Conservation (phyloP, 2,113 vertebrate species). For the Osmerus mordax region DNA sequence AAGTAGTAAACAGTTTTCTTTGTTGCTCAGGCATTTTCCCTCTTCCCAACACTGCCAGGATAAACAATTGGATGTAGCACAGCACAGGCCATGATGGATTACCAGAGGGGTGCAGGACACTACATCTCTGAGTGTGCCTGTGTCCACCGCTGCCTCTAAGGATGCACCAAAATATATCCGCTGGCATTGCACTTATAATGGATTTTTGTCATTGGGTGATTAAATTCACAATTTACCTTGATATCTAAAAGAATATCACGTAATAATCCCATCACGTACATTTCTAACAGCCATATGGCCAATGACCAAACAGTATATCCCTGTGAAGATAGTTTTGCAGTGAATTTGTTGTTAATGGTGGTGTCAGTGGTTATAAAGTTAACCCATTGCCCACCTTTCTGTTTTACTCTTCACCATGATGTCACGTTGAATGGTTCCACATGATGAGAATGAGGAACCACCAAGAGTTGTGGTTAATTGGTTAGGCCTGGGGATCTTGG, state of each 20-base stretch:
- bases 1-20: slow-evolving; percentile 55
- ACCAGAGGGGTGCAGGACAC: slow-evolving; percentile 44
- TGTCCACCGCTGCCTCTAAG: slow-evolving; percentile 48
- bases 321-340: too few relatives aligned
- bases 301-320: too few relatives aligned
- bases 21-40: slow-evolving; percentile 59
- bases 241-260: neutral
- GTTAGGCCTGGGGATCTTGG: neutral
- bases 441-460: neutral
- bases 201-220: slow-evolving; percentile 17
- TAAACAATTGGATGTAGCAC: slow-evolving; percentile 66
- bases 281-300: too few relatives aligned
- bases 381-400: neutral
- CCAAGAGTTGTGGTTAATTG: neutral
- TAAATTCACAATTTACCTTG: slow-evolving; percentile 15
- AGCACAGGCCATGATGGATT: slow-evolving; percentile 61
- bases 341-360: too few relatives aligned
- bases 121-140: slow-evolving; percentile 48
- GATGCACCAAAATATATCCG: slow-evolving; percentile 58
- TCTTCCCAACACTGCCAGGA: slow-evolving; percentile 49
- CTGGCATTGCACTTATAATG: slow-evolving; percentile 53
- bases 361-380: too few relatives aligned
- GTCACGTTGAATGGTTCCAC: neutral
- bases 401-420: neutral
- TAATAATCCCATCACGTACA: too few relatives aligned